Conservation (phyloP, 2,113 vertebrate genomes). For the Camarhynchus parvulus region DNA sequence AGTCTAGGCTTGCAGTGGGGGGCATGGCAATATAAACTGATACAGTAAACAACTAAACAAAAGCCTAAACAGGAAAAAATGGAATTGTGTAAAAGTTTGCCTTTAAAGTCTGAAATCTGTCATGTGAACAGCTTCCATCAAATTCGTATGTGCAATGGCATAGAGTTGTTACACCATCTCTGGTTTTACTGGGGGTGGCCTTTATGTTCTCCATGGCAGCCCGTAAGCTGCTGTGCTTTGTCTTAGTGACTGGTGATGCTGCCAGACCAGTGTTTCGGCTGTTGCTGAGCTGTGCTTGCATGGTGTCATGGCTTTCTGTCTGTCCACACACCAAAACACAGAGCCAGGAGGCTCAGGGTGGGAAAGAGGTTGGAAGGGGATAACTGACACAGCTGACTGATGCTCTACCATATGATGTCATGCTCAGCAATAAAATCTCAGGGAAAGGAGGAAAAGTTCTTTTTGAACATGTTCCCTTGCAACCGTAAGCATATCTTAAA, state of each 20-base stretch:
- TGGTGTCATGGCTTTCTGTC: neutral
- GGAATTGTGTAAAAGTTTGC: neutral
- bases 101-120: neutral
- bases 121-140: neutral
- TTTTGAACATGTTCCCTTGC: neutral
- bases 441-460: neutral
- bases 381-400: rapidly evolving
- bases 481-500: no score
- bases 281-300: neutral
- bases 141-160: neutral
- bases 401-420: neutral
- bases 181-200: neutral
- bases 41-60: neutral
- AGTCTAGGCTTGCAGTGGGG: neutral
- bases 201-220: neutral
- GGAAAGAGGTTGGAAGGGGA: neutral
- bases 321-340: neutral
- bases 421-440: neutral
- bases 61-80: neutral
- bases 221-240: neutral
- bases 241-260: neutral
- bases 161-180: neutral
- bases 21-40: neutral
- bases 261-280: neutral
- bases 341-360: neutral